These are phyloP conservation scores for Eriocheir sinensis DNA, from an alignment of 1,140 invertebrate species.

Conservation along the genomic window DNA sequence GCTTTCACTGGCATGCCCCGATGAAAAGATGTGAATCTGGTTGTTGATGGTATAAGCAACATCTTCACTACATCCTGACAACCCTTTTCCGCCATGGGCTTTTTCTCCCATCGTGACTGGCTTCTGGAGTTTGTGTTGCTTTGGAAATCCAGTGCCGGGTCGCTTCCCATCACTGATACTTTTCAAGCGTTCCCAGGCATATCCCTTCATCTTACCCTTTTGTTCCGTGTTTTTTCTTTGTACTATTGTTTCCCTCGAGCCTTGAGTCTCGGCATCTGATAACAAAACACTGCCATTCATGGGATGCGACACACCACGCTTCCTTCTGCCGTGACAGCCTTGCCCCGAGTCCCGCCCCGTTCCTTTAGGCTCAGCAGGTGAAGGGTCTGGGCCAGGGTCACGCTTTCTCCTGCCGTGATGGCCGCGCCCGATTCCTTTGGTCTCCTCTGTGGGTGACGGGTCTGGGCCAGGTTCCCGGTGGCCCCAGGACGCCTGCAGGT, in stretches of 20 bases:
- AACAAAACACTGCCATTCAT: no score
- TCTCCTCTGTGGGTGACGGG: background rate
- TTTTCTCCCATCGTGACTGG: no score
- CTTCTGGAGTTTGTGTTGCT: no score
- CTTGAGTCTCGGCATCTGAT: no score
- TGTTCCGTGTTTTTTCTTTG: background rate
- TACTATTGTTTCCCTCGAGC: background rate
- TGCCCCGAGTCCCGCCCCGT: background rate
- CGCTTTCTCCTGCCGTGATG: no score
- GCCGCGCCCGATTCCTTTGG: no score
- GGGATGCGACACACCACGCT: background rate
- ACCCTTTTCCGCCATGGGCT: no score
- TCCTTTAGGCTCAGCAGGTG: background rate
- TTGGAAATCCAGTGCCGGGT: background rate
- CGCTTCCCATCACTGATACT: background rate
- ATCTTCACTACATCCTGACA: no score
- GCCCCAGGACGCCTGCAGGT: background rate
- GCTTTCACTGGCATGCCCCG: no score
- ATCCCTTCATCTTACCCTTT: background rate
- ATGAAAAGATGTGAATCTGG: no score
- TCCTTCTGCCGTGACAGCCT: background rate
- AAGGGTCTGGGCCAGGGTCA: background rate
- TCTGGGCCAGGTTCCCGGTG: background rate
- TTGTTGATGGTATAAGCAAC: no score
- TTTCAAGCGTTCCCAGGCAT: background rate